Percentiles rank a stretch among this genome's conserved stretches.
phyloP scores from a whole-genome alignment of 2,797 vertebrate species.

The Botia almorhae region DNA sequence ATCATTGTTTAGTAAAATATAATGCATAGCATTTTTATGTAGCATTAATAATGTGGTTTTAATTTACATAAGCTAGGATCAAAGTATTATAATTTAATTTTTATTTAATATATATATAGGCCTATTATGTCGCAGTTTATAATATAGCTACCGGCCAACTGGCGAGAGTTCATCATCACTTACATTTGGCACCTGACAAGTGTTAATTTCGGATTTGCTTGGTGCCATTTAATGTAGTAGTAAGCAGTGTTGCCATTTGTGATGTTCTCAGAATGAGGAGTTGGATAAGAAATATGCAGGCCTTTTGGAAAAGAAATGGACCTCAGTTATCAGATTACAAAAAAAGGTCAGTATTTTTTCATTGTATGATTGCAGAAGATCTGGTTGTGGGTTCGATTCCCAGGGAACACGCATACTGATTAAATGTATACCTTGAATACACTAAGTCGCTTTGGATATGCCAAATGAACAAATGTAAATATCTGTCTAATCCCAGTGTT shows the following conservation, averaged over 20 bases:
- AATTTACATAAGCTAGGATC: no score
- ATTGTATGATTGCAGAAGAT: background rate
- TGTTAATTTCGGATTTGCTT: background rate
- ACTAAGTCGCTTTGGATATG: no score
- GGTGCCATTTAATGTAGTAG: background rate
- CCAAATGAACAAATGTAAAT: background rate
- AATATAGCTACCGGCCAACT: no score
- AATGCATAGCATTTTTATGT: no score
- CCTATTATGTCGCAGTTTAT: no score
- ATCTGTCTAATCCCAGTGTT: background rate
- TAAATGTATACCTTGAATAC: no score
- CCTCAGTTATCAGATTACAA: slow-evolving; percentile 99
- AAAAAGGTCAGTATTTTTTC: slow-evolving; percentile 86
- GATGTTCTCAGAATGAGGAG: slow-evolving; percentile 90
- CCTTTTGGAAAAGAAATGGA: slow-evolving; percentile 99
- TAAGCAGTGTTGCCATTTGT: background rate
- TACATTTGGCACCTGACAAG: background rate
- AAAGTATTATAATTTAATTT: no score
- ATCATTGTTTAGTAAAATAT: no score
- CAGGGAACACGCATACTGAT: no score
- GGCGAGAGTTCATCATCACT: background rate
- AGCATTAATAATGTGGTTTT: no score
- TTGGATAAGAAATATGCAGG: slow-evolving; percentile 99
- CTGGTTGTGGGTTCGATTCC: no score
- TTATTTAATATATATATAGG: no score